Conservation (phyloP, 2,888 invertebrate species). For the Aphrophora alni region DNA sequence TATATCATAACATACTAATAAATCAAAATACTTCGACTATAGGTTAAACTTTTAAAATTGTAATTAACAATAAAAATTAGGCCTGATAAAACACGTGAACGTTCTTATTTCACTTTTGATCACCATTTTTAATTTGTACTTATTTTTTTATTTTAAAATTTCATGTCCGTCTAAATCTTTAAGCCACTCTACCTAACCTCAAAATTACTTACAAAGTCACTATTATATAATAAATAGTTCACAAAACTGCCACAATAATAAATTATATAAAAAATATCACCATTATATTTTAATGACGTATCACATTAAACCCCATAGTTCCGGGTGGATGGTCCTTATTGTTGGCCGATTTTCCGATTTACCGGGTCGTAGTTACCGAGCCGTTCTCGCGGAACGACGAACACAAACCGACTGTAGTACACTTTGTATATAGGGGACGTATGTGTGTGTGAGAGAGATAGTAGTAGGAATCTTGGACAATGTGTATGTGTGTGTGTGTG, state of each 20-base stretch:
- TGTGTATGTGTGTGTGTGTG: too few species aligned
- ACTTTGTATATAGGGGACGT: neutral
- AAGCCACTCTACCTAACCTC: neutral
- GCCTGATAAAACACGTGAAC: too few species aligned
- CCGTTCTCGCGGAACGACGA: conserved; percentile 31
- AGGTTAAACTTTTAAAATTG: too few species aligned
- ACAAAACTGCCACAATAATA: neutral
- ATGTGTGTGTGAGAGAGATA: conserved; percentile 11
- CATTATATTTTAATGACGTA: neutral
- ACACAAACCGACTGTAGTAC: conserved; percentile 31
- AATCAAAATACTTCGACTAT: too few species aligned
- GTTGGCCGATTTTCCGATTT: conserved; percentile 32
- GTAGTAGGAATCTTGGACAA: neutral
- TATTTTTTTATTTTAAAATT: too few species aligned
- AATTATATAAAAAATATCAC: neutral
- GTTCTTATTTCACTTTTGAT: too few species aligned
- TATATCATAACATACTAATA: too few species aligned
- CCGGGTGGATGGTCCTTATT: neutral
- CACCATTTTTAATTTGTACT: too few species aligned
- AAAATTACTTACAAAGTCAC: neutral
- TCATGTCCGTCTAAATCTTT: too few species aligned
- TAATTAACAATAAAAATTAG: too few species aligned
- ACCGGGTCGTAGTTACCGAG: conserved; percentile 23
- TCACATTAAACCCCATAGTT: neutral
- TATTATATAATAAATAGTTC: neutral